Conservation (phyloP, 2,113 vertebrate species). For the Tylochromis polylepis region DNA sequence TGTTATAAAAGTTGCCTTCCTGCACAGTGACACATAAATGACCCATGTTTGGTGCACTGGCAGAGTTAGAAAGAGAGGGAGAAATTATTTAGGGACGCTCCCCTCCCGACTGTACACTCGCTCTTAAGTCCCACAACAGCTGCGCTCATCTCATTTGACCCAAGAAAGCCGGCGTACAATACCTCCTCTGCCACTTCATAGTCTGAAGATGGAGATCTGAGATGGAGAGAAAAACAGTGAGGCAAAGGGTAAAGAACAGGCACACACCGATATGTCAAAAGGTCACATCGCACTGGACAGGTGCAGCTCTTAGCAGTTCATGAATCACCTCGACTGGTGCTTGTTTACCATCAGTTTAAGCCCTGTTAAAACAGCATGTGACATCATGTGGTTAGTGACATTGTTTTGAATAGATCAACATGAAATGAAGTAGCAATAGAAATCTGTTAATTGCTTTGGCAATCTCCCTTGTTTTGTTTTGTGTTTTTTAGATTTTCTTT, state of each 20-base stretch:
- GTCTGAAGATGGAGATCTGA: slow-evolving; percentile 30
- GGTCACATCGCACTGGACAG: slow-evolving; percentile 33
- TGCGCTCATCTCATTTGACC: slow-evolving; percentile 45
- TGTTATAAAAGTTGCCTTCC: neutral
- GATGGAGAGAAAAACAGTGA: slow-evolving; percentile 9
- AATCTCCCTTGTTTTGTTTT: neutral
- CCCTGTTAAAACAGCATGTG: neutral
- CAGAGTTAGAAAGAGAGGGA: neutral
- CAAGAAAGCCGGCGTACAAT: neutral
- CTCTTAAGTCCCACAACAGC: slow-evolving; percentile 47
- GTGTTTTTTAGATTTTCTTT: neutral
- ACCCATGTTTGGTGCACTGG: neutral
- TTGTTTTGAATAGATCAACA: neutral
- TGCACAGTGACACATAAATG: neutral
- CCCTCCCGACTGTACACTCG: neutral
- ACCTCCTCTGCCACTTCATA: slow-evolving; percentile 6
- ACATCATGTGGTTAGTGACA: neutral
- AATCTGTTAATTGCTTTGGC: neutral
- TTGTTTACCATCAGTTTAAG: neutral
- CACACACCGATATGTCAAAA: neutral
- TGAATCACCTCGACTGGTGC: slow-evolving; percentile 29
- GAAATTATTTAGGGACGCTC: slow-evolving; percentile 22
- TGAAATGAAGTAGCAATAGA: neutral
- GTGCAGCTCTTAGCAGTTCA: slow-evolving; percentile 44
- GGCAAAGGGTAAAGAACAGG: neutral